These are phyloP conservation scores for Nyctereutes procyonoides DNA, from an alignment of 2,113 vertebrate genomes.

Conservation along the genomic window DNA sequence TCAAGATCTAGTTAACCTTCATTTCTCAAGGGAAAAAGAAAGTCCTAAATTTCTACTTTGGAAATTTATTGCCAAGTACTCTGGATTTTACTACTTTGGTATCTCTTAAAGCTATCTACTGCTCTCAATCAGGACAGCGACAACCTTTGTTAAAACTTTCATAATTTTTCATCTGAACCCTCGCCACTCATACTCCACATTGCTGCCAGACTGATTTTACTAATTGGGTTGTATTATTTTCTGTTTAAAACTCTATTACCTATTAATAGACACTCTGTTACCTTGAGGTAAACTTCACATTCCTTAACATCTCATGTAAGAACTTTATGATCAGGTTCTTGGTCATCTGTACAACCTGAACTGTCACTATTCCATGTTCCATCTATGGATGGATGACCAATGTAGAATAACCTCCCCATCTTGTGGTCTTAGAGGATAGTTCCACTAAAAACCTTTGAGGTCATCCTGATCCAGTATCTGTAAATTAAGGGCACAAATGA, in stretches of 20 bases:
- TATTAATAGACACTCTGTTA: background rate
- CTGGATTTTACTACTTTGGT: background rate
- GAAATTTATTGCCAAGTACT: background rate
- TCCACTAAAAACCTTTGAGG: background rate
- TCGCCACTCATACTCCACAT: background rate
- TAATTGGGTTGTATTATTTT: background rate
- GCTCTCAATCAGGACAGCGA: background rate
- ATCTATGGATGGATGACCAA: background rate
- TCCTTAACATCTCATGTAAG: background rate
- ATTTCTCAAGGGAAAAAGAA: background rate
- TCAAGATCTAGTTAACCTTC: background rate
- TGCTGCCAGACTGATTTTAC: slow-evolving; percentile 1
- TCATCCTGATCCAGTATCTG: background rate
- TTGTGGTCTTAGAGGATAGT: background rate
- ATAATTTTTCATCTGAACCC: background rate
- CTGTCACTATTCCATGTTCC: background rate
- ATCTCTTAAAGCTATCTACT: background rate
- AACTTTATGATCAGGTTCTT: background rate
- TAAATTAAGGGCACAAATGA: background rate
- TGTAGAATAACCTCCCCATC: background rate
- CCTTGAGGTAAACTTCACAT: slow-evolving; percentile 1
- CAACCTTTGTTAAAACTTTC: background rate
- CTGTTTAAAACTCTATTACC: background rate
- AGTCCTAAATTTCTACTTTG: background rate
- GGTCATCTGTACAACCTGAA: background rate